Percentiles rank a stretch among this genome's conserved stretches.
Evolutionary conservation across 1,140 invertebrate species (phyloP).

Genomic region (Rhynchophorus ferrugineus): DNA sequence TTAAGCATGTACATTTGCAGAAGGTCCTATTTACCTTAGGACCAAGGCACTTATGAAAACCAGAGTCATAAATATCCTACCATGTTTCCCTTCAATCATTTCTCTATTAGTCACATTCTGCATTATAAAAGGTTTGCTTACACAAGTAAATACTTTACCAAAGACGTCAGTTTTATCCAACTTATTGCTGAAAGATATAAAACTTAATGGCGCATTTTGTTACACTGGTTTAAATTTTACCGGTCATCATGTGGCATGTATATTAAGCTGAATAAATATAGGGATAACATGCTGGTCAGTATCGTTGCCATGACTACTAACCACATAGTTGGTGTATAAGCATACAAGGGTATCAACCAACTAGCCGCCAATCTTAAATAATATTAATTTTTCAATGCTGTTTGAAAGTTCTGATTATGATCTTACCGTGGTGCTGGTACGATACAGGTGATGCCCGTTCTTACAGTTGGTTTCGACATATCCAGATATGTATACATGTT

Average conservation of each 20-base stretch:
- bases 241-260: background rate
- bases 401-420: background rate
- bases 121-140: conserved; percentile 20
- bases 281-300: conserved; percentile 1
- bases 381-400: background rate
- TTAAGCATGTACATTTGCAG: conserved; percentile 1
- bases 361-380: conserved; percentile 28
- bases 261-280: conserved; percentile 3
- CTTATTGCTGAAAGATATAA: background rate
- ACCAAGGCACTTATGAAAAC: conserved; percentile 44
- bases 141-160: conserved; percentile 10
- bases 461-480: conserved; percentile 45
- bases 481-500: conserved; percentile 48
- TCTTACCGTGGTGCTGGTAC: conserved; percentile 48
- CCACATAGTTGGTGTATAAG: conserved; percentile 30
- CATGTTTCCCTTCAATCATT: conserved; percentile 3
- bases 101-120: conserved; percentile 15
- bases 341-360: conserved; percentile 31
- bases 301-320: conserved; percentile 20
- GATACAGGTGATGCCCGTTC: conserved; percentile 52
- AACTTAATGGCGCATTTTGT: background rate
- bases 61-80: conserved; percentile 30
- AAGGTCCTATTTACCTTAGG: conserved; percentile 29
- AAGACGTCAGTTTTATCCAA: conserved; percentile 4
- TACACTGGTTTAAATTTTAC: background rate